Evolutionary conservation across 1,140 invertebrate species (phyloP).

Genomic region (Lucilia cuprina): DNA sequence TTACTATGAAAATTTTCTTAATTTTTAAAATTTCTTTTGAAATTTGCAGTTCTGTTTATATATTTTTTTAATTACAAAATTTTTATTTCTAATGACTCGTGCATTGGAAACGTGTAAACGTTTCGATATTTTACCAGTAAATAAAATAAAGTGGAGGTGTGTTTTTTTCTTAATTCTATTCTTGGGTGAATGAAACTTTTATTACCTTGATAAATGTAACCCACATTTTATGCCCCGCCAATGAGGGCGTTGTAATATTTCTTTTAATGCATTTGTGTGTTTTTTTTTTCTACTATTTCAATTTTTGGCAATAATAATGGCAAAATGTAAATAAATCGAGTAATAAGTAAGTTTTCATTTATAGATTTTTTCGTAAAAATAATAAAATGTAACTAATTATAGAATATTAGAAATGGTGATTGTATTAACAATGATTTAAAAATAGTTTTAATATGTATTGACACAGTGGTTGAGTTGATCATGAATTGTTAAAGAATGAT

Average conservation of each 20-base stretch:
- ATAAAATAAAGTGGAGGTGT: not conserved
- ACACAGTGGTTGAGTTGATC: not conserved
- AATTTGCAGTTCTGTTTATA: too few relatives aligned
- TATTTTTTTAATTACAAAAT: too few relatives aligned
- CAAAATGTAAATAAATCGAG: not conserved
- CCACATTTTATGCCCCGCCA: not conserved
- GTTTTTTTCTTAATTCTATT: not conserved
- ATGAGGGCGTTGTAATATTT: too few relatives aligned
- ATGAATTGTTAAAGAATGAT: too few relatives aligned
- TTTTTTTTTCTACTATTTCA: not conserved
- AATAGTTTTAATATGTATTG: not conserved
- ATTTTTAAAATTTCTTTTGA: not conserved
- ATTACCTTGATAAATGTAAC: not conserved
- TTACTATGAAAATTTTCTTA: not conserved
- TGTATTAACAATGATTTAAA: too few relatives aligned
- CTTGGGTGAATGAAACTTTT: constrained; percentile 1
- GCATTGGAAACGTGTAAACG: not conserved
- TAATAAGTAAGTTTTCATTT: not conserved
- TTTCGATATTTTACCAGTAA: not conserved
- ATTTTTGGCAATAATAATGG: not conserved
- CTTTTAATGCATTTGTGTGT: not conserved
- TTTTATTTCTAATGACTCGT: not conserved
- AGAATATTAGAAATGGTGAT: too few relatives aligned
- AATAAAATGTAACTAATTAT: too few relatives aligned
- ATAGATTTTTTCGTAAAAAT: not conserved